Conservation (phyloP, 2,113 vertebrate species). For the Coryphaenoides rupestris region DNA sequence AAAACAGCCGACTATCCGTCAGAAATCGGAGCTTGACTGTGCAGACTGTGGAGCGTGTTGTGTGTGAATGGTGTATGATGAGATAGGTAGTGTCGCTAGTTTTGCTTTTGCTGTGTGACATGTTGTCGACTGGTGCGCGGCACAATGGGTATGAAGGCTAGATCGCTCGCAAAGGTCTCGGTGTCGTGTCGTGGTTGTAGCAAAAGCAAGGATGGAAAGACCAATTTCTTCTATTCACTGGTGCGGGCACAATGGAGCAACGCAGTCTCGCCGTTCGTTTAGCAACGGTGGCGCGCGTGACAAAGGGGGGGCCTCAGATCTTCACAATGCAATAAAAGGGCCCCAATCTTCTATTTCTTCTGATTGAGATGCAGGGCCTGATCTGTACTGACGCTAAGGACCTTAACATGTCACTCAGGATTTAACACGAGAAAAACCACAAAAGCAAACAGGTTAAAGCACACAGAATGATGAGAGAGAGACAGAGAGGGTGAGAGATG, state of each 20-base stretch:
- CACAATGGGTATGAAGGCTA: too few relatives aligned
- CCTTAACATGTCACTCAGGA: slow-evolving; percentile 63
- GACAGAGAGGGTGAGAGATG: too few relatives aligned
- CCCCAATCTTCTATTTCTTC: slow-evolving; percentile 4
- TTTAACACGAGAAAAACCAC: slow-evolving; percentile 54
- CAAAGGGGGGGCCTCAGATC: neutral
- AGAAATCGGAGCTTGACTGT: too few relatives aligned
- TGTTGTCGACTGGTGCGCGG: too few relatives aligned
- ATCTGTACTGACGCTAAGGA: slow-evolving; percentile 61
- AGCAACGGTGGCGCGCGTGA: slow-evolving; percentile 13
- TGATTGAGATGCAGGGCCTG: slow-evolving; percentile 57
- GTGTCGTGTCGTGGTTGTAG: too few relatives aligned
- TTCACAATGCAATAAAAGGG: slow-evolving; percentile 14
- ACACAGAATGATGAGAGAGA: neutral
- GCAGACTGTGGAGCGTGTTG: too few relatives aligned
- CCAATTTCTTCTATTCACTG: slow-evolving; percentile 1
- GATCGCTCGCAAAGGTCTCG: too few relatives aligned
- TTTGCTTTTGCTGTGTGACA: too few relatives aligned
- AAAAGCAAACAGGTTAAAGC: slow-evolving; percentile 23
- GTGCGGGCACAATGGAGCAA: neutral
- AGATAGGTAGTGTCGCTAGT: too few relatives aligned
- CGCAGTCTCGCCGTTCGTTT: neutral
- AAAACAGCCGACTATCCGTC: too few relatives aligned
- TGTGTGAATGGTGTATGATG: too few relatives aligned
- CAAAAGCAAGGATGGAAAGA: neutral